Conservation (phyloP, 2,888 invertebrate genomes). For the Xestobium rufovillosum region DNA sequence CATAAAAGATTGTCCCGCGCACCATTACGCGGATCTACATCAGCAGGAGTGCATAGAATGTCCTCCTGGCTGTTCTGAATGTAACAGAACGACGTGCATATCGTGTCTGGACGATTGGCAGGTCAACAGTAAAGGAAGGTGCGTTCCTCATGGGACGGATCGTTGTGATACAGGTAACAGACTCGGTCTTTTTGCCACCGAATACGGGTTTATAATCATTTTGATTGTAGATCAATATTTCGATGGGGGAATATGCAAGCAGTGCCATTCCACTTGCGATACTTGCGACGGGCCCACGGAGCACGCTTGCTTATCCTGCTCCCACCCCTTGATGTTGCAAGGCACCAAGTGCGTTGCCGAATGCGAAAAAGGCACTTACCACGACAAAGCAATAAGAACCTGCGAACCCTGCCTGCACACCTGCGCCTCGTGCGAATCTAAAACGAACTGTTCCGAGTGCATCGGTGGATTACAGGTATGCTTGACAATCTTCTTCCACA, state of each 20-base stretch:
- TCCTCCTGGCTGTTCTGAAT: slow-evolving; percentile 69
- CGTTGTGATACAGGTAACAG: slow-evolving; percentile 60
- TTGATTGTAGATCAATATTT: slow-evolving; percentile 62
- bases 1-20: slow-evolving; percentile 62
- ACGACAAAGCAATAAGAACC: slow-evolving; percentile 55
- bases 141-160: slow-evolving; percentile 62
- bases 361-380: slow-evolving; percentile 65
- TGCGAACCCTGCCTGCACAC: slow-evolving; percentile 76
- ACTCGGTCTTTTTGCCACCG: slow-evolving; percentile 1
- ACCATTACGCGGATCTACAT: slow-evolving; percentile 69
- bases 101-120: slow-evolving; percentile 69
- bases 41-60: slow-evolving; percentile 74
- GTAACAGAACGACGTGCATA: slow-evolving; percentile 65
- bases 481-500: not conserved
- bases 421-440: slow-evolving; percentile 68
- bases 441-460: slow-evolving; percentile 75
- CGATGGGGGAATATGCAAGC: slow-evolving; percentile 61
- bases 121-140: slow-evolving; percentile 66
- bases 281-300: slow-evolving; percentile 75
- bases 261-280: slow-evolving; percentile 72
- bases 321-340: slow-evolving; percentile 64
- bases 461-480: slow-evolving; percentile 58
- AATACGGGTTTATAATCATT: slow-evolving; percentile 17
- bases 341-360: slow-evolving; percentile 65
- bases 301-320: slow-evolving; percentile 66